Conservation (phyloP, 2,797 vertebrate genomes). For the Centropyge bicolor region DNA sequence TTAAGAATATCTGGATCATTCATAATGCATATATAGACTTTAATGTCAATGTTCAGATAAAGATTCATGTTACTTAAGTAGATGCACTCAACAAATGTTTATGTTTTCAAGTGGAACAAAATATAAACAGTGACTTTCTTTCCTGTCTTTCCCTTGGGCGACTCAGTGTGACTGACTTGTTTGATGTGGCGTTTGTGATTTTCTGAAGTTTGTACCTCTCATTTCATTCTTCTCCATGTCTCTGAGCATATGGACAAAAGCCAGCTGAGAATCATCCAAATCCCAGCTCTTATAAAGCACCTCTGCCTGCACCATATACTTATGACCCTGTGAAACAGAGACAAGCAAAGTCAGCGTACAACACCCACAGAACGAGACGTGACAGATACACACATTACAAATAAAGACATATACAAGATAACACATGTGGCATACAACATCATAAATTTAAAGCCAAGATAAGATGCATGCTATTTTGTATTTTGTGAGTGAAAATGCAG, state of each 20-base stretch:
- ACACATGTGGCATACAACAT: not conserved
- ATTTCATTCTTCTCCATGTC: slow-evolving; percentile 86
- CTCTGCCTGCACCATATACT: slow-evolving; percentile 89
- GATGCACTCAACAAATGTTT: not conserved
- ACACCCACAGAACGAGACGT: slow-evolving; percentile 8
- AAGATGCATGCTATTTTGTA: not conserved
- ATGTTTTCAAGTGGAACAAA: not conserved
- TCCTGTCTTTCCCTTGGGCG: not conserved
- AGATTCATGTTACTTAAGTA: slow-evolving; percentile 17
- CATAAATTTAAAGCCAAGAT: slow-evolving; percentile 1
- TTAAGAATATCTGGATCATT: not conserved
- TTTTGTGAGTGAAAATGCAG: slow-evolving; percentile 13
- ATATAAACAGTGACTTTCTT: slow-evolving; percentile 2
- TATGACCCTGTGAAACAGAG: slow-evolving; percentile 85
- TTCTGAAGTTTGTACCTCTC: slow-evolving; percentile 83
- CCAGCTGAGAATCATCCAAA: slow-evolving; percentile 86
- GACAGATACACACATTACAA: slow-evolving; percentile 3
- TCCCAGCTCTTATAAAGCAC: slow-evolving; percentile 90
- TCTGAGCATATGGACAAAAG: slow-evolving; percentile 86
- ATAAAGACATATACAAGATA: not conserved
- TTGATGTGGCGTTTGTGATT: slow-evolving; percentile 14
- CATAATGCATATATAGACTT: not conserved
- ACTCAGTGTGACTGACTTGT: slow-evolving; percentile 5
- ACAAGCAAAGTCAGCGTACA: slow-evolving; percentile 25
- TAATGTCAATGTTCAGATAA: slow-evolving; percentile 25